A percentile compares a stretch with the other conserved stretches of the same genome.
phyloP scores from a whole-genome alignment of 2,797 vertebrate species.

The Apogon talboti region DNA sequence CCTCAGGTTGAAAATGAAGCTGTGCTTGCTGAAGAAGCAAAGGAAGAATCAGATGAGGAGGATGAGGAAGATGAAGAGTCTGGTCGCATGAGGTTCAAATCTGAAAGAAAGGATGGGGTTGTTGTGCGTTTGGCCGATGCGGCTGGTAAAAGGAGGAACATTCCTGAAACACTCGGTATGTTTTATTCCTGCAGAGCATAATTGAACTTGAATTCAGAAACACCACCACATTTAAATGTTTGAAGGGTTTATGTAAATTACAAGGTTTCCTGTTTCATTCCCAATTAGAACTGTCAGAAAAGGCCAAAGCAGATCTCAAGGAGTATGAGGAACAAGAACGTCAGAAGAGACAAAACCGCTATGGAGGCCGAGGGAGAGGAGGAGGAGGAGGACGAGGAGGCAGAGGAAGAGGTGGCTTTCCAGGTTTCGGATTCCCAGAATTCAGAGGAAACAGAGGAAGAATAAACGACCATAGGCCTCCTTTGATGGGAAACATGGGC shows the following conservation, averaged over 20 bases:
- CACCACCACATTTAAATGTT: not conserved
- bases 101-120: constrained; percentile 92
- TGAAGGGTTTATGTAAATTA: not conserved
- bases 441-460: constrained; percentile 88
- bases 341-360: constrained; percentile 90
- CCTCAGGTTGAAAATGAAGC: constrained; percentile 85
- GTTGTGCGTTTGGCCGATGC: constrained; percentile 93
- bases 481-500: constrained; percentile 87
- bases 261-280: not conserved
- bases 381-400: constrained; percentile 77
- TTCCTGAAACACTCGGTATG: constrained; percentile 96
- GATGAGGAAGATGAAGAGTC: constrained; percentile 93
- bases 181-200: not conserved
- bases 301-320: constrained; percentile 94
- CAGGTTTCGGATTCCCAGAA: constrained; percentile 81
- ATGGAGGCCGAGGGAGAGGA: constrained; percentile 85
- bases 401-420: constrained; percentile 78
- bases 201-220: not conserved
- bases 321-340: constrained; percentile 94
- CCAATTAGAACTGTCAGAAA: constrained; percentile 92
- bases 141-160: constrained; percentile 91
- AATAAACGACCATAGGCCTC: constrained; percentile 89
- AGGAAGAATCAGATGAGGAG: constrained; percentile 96
- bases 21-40: constrained; percentile 84
- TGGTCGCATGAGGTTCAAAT: constrained; percentile 93